Base-by-base conservation (phyloP, 1,140 invertebrate genomes). In the Anastrepha ludens region DNA sequence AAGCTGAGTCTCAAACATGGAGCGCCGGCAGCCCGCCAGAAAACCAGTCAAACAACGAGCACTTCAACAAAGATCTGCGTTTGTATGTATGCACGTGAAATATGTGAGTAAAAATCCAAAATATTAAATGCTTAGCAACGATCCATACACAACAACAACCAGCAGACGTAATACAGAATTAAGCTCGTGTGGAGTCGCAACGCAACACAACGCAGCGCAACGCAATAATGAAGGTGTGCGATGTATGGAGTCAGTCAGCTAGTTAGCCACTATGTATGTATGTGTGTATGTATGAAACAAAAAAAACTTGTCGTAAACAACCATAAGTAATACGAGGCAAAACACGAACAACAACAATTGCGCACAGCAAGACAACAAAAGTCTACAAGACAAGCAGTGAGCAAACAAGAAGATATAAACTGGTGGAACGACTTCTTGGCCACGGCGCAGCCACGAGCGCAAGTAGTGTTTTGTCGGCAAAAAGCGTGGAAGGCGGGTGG, bases 341-440 rank as follows among this genome's bases (percentile, higher is more conserved):
- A 74, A 74, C 41, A 20, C 29, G 1, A 29, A 55, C 64, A 81
- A 81, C 60, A 81, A 50, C 3, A 15, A 70, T 29, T 29, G 67
- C 41, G 20, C 0, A 50, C 6, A 8, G 17, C 74, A 81, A 81
- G 64, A 20, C 64, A 81, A 4, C 2, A 29, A 58, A 55, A 81
- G 47, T 58, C 74, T n/a, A 81, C 47, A 81, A 58, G n/a, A 50
- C 74, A 81, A 55, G 47, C 74, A 81, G 29, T 44, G 39, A 47
- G 47, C 74, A 55, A 81, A 81, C 74, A 81, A 81, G 74, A 50
- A 81, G 74, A 81, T 17, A 13, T 55, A 55, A 81, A 81, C 74
- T 81, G 44, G 74, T 81, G 74, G 47, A 81, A 20, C 74, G 55
- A 81, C 74, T 81, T 81, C 74, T 81, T 13, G 47, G 17, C 7